Conservation (phyloP, 2,797 vertebrate genomes). For the Picus viridis region DNA sequence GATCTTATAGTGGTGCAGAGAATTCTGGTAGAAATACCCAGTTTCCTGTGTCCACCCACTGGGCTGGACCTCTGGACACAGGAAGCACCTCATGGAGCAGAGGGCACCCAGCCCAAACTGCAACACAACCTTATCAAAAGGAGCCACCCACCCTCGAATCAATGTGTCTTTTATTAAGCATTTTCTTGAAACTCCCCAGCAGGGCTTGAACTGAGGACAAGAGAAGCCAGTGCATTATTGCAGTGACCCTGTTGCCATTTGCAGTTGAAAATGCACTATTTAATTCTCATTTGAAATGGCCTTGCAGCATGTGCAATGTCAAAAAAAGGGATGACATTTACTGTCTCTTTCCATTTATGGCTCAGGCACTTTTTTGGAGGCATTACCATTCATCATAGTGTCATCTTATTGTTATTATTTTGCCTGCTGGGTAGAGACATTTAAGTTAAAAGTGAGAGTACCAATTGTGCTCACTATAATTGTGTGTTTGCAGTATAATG, state of each 20-base stretch:
- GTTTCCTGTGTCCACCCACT: too few species aligned
- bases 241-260: background rate
- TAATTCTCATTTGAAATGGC: background rate
- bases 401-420: slow-evolving; percentile 16
- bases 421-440: slow-evolving; percentile 4
- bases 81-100: too few species aligned
- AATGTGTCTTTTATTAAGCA: background rate
- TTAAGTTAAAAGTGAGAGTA: slow-evolving; percentile 50
- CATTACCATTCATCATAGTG: slow-evolving; percentile 8
- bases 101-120: too few species aligned
- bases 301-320: background rate
- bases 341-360: slow-evolving; percentile 11
- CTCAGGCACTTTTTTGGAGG: background rate
- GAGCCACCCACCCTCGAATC: background rate
- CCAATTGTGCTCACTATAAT: background rate
- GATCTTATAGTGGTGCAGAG: too few species aligned
- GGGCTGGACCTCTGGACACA: too few species aligned
- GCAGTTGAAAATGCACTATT: background rate
- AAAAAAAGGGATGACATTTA: slow-evolving; percentile 14
- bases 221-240: background rate
- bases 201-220: background rate
- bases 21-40: too few species aligned
- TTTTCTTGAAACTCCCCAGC: background rate
- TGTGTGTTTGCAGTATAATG: background rate
- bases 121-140: slow-evolving; percentile 31